Evolutionary conservation across 2,113 vertebrate species (phyloP).

Genomic region (Eretmochelys imbricata): DNA sequence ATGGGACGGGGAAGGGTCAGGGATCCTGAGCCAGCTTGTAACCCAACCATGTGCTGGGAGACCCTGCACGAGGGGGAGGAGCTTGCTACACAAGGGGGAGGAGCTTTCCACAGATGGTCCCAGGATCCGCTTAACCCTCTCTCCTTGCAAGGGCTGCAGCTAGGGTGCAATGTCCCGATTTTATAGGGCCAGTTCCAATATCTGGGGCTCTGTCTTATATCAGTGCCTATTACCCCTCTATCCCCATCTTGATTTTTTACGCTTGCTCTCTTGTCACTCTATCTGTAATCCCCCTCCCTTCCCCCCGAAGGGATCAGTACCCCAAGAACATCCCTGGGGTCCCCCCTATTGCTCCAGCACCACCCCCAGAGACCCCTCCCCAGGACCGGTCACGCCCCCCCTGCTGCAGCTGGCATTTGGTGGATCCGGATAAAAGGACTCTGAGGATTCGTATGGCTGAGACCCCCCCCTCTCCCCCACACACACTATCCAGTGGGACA

Average conservation of each 20-base stretch:
- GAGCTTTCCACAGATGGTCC: not conserved
- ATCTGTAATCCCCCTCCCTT: not conserved
- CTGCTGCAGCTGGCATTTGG: not conserved
- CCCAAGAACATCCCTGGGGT: not conserved
- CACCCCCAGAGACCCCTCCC: not conserved
- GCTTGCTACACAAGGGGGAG: too few species aligned
- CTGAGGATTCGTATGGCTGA: not conserved
- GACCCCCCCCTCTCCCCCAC: not conserved
- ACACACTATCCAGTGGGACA: not conserved
- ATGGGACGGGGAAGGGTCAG: not conserved
- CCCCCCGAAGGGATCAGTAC: not conserved
- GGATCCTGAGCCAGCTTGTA: not conserved
- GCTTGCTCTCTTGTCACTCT: too few species aligned
- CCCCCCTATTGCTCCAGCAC: not conserved
- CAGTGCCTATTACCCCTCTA: too few species aligned
- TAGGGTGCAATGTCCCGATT: not conserved
- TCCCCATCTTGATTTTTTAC: too few species aligned
- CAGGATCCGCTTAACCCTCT: not conserved
- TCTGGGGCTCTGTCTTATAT: too few species aligned
- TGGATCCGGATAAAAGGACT: not conserved
- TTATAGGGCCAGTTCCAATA: too few species aligned
- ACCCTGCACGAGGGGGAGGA: not conserved
- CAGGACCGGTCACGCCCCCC: not conserved
- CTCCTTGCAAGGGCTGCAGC: not conserved
- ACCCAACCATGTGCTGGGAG: not conserved